These are phyloP conservation scores for Caradrina kadenii DNA, from an alignment of 2,888 invertebrate genomes.

Conservation along the genomic window DNA sequence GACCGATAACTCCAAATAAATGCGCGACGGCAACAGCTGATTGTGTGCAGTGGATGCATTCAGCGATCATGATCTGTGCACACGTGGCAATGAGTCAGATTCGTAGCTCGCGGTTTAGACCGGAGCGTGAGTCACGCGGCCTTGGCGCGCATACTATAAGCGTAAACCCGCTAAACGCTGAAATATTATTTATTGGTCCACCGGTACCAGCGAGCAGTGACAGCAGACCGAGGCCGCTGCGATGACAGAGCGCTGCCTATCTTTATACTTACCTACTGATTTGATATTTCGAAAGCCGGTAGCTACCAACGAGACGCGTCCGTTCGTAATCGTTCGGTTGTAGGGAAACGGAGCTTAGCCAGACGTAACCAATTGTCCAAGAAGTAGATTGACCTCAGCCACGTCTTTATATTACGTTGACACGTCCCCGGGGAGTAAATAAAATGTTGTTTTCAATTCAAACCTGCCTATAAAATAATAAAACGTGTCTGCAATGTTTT, in stretches of 20 bases:
- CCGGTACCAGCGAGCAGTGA: slow-evolving; percentile 72
- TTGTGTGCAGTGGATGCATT: slow-evolving; percentile 62
- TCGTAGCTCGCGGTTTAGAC: slow-evolving; percentile 77
- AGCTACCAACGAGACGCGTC: slow-evolving; percentile 30
- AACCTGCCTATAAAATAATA: slow-evolving; percentile 78
- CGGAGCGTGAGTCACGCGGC: slow-evolving; percentile 85
- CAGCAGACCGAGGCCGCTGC: slow-evolving; percentile 75
- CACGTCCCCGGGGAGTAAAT: slow-evolving; percentile 45
- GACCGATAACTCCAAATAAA: slow-evolving; percentile 42
- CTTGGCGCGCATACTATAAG: slow-evolving; percentile 78
- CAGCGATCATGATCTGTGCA: slow-evolving; percentile 61
- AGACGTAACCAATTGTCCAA: slow-evolving; percentile 31
- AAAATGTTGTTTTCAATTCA: slow-evolving; percentile 65
- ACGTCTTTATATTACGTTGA: slow-evolving; percentile 26
- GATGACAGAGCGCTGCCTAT: slow-evolving; percentile 68
- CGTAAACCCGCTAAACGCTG: slow-evolving; percentile 80
- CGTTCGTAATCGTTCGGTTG: slow-evolving; percentile 7
- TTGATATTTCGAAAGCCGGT: slow-evolving; percentile 54
- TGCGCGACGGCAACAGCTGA: slow-evolving; percentile 65
- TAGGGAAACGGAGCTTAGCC: slow-evolving; percentile 21
- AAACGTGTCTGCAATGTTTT: slow-evolving; percentile 85
- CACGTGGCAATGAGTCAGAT: slow-evolving; percentile 78
- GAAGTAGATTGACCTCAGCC: slow-evolving; percentile 16
- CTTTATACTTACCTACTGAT: slow-evolving; percentile 48
- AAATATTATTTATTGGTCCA: slow-evolving; percentile 86